These are phyloP conservation scores for Mormyrus proboscirostris DNA, from an alignment of 2,797 vertebrate species.

Conservation along the genomic window DNA sequence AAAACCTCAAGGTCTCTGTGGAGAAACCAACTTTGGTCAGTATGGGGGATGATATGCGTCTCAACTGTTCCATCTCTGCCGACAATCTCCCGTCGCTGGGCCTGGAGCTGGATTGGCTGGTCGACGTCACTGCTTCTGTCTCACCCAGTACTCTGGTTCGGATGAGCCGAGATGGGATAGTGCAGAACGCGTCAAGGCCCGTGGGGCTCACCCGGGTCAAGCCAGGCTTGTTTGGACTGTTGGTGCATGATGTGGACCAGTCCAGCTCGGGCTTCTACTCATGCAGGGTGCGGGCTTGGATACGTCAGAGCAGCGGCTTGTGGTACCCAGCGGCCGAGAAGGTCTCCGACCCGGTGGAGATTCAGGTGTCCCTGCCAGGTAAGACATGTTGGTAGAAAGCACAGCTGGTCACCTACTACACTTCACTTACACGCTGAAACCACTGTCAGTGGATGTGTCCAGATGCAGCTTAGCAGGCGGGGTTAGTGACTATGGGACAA, in stretches of 20 bases:
- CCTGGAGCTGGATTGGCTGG: constrained; percentile 77
- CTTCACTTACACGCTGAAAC: neutral
- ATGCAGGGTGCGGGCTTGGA: constrained; percentile 73
- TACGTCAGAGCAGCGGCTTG: constrained; percentile 59
- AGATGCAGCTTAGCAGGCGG: neutral
- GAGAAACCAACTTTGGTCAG: constrained; percentile 55
- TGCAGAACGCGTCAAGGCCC: constrained; percentile 57
- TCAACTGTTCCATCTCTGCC: constrained; percentile 71
- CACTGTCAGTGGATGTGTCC: neutral
- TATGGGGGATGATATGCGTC: constrained; percentile 66
- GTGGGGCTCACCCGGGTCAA: constrained; percentile 61
- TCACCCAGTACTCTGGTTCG: constrained; percentile 60
- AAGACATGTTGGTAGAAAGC: constrained; percentile 46
- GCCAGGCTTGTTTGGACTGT: constrained; percentile 64
- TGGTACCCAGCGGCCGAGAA: constrained; percentile 81
- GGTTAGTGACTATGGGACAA: neutral
- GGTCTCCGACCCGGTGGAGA: constrained; percentile 61
- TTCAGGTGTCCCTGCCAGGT: constrained; percentile 72
- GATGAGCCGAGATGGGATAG: constrained; percentile 68
- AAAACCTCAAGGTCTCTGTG: constrained; percentile 66
- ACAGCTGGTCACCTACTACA: neutral
- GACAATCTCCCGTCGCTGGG: constrained; percentile 62
- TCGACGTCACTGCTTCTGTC: constrained; percentile 43
- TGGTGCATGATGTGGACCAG: constrained; percentile 58
- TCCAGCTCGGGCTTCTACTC: constrained; percentile 71